Percentiles rank a stretch among this genome's conserved stretches.
These are phyloP conservation scores for Podocnemis expansa DNA, from an alignment of 2,113 vertebrate genomes.

Conservation along the genomic window DNA sequence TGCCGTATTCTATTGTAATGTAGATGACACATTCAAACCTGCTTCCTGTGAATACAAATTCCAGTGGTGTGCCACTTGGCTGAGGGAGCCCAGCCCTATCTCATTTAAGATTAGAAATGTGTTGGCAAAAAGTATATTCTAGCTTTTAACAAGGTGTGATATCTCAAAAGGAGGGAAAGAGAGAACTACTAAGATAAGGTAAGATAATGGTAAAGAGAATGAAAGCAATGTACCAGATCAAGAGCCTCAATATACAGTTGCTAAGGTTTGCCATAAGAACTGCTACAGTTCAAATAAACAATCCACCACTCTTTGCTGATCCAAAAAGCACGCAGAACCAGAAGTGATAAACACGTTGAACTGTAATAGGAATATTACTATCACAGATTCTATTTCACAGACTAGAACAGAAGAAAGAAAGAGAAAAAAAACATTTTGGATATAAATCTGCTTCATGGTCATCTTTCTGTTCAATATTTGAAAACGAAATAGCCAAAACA, in stretches of 20 bases:
- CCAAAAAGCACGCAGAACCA: conserved; percentile 31
- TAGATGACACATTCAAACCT: conserved; percentile 20
- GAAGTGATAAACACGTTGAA: conserved; percentile 46
- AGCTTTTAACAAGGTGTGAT: conserved; percentile 62
- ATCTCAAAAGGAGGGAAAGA: conserved; percentile 60
- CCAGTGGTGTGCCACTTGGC: not conserved
- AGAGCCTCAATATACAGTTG: conserved; percentile 53
- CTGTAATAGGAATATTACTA: conserved; percentile 66
- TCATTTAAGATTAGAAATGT: conserved; percentile 63
- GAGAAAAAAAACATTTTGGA: conserved; percentile 37
- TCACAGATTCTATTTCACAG: conserved; percentile 61
- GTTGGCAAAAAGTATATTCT: conserved; percentile 40
- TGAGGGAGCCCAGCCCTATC: conserved; percentile 39
- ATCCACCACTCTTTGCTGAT: not conserved
- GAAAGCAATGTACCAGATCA: conserved; percentile 14
- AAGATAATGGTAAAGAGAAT: conserved; percentile 21
- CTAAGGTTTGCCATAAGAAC: conserved; percentile 33
- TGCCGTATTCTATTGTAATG: conserved; percentile 14
- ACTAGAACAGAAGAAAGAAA: conserved; percentile 54
- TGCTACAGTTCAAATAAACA: conserved; percentile 50
- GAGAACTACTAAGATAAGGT: conserved; percentile 31
- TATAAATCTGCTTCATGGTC: conserved; percentile 10
- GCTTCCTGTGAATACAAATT: conserved; percentile 19
- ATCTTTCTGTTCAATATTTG: conserved; percentile 40
- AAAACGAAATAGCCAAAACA: not conserved